Base-by-base conservation (phyloP, 2,888 invertebrate species). In the Terebella lapidaria region DNA sequence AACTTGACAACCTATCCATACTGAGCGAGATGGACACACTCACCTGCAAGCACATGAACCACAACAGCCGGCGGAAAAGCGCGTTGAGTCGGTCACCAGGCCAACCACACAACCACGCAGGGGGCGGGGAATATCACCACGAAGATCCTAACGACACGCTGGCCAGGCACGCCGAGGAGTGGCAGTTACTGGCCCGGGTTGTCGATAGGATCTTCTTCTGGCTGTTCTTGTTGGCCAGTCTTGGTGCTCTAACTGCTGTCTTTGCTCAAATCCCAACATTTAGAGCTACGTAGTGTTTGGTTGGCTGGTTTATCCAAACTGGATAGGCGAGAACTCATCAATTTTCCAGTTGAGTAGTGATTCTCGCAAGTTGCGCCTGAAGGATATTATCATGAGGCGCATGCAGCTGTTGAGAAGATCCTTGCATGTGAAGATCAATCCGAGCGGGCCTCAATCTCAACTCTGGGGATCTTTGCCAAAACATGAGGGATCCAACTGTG, bases 151-250 rank as follows among this genome's bases (percentile, higher is more conserved):
- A 15, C 10, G 5, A 29, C n/a, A 4, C 25, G 2, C 53, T 24
- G 28, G 28, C 46, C 29, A 2, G 52, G 51, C 1, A 54, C 58
- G 57, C 65, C 2, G 27, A 58, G 10, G 67, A 67, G 46, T 70
- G 70, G 70, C 56, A 59, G 51, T 29, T 55, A 18, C 55, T 69
- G 29, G 70, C 70, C 18, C 62, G 60, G 55, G 49, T 49, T n/a
- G 66, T 69, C 3, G 70, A 71, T 56, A 57, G 68, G 2, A 29
- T 71, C 22, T 71, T 69, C 59, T 71, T 70, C 59, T 70, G 70
- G 70, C 29, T 71, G 52, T 70, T 70, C 27, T 47, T 70, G 10
- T 29, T 61, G 2, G 49, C 63, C 35, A 70, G 67, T 51, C 53
- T 63, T 3, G 63, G 52, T 2, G 64, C 67, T 10, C 56, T 68